A percentile compares a stretch with the other conserved stretches of the same genome.
Conservation (phyloP, 53 echinoderm and acorn worm genomes). For the Holothuria scabra region DNA sequence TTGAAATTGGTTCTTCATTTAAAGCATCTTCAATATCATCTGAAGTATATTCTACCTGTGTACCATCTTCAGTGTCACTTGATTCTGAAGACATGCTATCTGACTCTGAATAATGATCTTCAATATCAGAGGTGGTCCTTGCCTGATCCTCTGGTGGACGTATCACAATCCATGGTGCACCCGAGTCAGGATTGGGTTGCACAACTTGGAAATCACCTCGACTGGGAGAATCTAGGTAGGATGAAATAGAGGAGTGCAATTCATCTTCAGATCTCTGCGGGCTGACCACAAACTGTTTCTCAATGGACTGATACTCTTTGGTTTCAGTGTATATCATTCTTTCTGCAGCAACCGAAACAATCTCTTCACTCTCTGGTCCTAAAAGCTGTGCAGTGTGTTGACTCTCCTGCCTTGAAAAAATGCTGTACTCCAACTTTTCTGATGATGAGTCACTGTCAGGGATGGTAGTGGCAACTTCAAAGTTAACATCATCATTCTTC, state of each 20-base stretch:
- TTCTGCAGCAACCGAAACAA: no score
- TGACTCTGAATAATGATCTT: background rate
- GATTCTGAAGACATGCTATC: background rate
- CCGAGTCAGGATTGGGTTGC: slow-evolving; percentile 29
- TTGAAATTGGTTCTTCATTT: slow-evolving; percentile 5
- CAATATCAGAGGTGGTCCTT: slow-evolving; percentile 32
- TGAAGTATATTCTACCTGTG: slow-evolving; percentile 26
- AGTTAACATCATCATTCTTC: background rate
- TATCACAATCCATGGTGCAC: slow-evolving; percentile 43
- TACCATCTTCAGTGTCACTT: slow-evolving; percentile 26
- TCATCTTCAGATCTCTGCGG: background rate
- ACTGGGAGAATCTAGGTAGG: slow-evolving; percentile 16
- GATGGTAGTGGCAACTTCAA: slow-evolving; percentile 18
- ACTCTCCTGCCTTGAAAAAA: slow-evolving; percentile 10
- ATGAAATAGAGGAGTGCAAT: background rate
- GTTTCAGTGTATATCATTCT: background rate
- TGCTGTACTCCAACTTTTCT: slow-evolving; percentile 22
- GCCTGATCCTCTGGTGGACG: slow-evolving; percentile 35
- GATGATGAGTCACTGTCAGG: background rate
- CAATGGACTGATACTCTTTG: background rate
- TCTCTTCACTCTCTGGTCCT: background rate
- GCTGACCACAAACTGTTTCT: background rate
- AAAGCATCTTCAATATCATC: slow-evolving; percentile 54
- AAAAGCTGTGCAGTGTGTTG: no score
- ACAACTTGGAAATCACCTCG: slow-evolving; percentile 16